These are phyloP conservation scores for Drosophila demipolita DNA, from an alignment of 2,888 invertebrate genomes.

Conservation along the genomic window DNA sequence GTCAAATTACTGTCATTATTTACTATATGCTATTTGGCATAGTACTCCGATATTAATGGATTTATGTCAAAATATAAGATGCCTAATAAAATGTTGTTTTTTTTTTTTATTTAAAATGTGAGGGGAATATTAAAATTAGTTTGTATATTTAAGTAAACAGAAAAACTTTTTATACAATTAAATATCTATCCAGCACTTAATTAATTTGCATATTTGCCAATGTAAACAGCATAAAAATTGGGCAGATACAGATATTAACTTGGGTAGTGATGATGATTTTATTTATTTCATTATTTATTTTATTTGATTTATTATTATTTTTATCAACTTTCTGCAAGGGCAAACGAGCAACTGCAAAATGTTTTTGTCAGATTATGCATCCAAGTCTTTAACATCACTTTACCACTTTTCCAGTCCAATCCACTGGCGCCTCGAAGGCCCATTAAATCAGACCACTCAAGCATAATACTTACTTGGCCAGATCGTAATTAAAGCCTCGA, in stretches of 20 bases:
- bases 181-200: background rate
- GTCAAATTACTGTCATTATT: background rate
- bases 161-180: background rate
- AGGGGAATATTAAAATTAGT: background rate
- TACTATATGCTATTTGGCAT: background rate
- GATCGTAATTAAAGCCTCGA: background rate
- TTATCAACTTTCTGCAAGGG: background rate
- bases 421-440: background rate
- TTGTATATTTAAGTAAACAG: background rate
- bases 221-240: background rate
- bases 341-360: background rate
- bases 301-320: no score
- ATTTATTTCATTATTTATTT: no score
- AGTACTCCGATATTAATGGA: background rate
- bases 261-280: background rate
- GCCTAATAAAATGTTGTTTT: background rate
- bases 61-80: background rate
- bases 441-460: conserved; percentile 1
- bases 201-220: no score
- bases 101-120: background rate
- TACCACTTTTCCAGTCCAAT: background rate
- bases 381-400: background rate
- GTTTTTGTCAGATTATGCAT: background rate
- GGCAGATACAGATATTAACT: background rate
- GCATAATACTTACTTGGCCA: background rate